Conservation (phyloP, 64 coral and sea anemone genomes). For the Trachythela sp. region DNA sequence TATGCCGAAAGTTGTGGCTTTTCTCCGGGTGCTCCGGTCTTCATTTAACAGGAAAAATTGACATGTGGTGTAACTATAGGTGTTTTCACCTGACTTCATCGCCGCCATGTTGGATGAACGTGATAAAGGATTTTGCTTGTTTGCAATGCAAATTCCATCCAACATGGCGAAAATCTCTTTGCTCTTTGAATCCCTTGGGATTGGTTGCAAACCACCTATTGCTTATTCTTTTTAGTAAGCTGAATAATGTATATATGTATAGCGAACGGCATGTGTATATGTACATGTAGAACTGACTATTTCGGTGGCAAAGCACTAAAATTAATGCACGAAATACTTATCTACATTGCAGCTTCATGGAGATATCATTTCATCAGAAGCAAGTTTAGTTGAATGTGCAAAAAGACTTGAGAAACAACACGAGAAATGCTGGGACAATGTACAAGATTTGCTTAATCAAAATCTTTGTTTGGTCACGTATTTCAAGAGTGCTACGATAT, state of each 20-base stretch:
- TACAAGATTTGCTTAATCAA: slow-evolving; percentile 88
- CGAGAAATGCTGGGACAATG: slow-evolving; percentile 51
- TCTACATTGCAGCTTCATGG: slow-evolving; percentile 79
- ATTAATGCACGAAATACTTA: too few species aligned
- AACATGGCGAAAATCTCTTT: neutral
- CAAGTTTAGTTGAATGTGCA: slow-evolving; percentile 40
- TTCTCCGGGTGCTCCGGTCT: too few species aligned
- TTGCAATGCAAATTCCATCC: neutral
- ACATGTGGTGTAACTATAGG: neutral
- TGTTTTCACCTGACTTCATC: neutral
- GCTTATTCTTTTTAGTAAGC: neutral
- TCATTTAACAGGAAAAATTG: too few species aligned
- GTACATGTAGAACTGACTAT: too few species aligned
- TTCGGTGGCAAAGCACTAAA: too few species aligned
- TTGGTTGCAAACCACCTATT: neutral
- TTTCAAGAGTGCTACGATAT: slow-evolving; percentile 91
- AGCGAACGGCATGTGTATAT: too few species aligned
- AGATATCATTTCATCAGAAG: slow-evolving; percentile 33
- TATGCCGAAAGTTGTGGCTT: too few species aligned
- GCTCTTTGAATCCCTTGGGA: too few species aligned
- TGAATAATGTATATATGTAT: too few species aligned
- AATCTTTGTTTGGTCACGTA: slow-evolving; percentile 75
- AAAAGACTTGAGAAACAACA: slow-evolving; percentile 51
- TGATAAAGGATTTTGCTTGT: neutral
- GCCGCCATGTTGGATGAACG: neutral